Evolutionary conservation across 2,888 invertebrate species (phyloP).

Genomic region (Encarsia formosa): DNA sequence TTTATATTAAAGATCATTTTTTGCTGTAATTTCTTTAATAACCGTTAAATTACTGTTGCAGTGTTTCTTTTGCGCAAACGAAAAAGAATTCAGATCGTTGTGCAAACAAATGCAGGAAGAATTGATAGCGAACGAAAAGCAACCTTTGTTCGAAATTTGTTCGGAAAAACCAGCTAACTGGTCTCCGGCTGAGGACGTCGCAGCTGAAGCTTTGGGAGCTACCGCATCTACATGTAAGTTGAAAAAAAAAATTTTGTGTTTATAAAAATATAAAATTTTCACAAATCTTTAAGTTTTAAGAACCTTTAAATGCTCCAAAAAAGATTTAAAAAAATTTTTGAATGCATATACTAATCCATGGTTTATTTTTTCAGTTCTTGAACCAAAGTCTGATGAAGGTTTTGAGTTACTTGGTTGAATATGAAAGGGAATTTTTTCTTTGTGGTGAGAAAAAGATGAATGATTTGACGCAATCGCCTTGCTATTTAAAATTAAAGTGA

Average conservation of each 20-base stretch:
- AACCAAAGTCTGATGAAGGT: slow-evolving; percentile 75
- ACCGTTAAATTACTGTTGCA: slow-evolving; percentile 52
- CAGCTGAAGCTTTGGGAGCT: slow-evolving; percentile 47
- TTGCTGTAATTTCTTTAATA: too few relatives aligned
- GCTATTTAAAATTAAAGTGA: too few relatives aligned
- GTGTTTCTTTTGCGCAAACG: slow-evolving; percentile 88
- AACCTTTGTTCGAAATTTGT: slow-evolving; percentile 84
- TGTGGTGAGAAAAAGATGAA: too few relatives aligned
- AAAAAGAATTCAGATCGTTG: slow-evolving; percentile 74
- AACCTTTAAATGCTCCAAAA: too few relatives aligned
- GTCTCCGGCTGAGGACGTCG: slow-evolving; percentile 58
- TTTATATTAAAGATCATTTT: too few relatives aligned
- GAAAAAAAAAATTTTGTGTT: neutral
- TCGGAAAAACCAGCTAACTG: slow-evolving; percentile 73
- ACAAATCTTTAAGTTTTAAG: neutral
- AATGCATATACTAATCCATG: too few relatives aligned
- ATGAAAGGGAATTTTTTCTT: too few relatives aligned
- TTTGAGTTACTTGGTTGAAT: slow-evolving; percentile 73
- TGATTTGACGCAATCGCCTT: too few relatives aligned
- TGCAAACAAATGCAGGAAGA: slow-evolving; percentile 66
- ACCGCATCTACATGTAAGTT: slow-evolving; percentile 46
- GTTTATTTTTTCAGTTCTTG: slow-evolving; percentile 52
- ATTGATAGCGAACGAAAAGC: slow-evolving; percentile 65
- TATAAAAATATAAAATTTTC: neutral
- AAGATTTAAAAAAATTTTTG: too few relatives aligned